Conservation (phyloP, 2,797 vertebrate species). For the Muscicapa striata region DNA sequence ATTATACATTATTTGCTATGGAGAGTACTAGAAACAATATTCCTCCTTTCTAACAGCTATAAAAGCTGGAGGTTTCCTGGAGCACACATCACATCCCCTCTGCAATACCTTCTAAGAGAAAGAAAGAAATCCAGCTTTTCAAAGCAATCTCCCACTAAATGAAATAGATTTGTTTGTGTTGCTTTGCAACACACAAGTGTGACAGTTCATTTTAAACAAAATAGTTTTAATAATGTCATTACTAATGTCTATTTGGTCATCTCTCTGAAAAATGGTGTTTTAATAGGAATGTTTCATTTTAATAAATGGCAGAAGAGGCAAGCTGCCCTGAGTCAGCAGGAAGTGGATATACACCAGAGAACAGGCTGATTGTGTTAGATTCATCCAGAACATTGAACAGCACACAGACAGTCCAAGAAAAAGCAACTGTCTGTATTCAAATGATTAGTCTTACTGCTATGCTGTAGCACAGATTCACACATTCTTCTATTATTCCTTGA, state of each 20-base stretch:
- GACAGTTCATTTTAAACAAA: conserved; percentile 75
- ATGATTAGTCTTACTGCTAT: conserved; percentile 83
- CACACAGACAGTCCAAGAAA: conserved; percentile 75
- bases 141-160: conserved; percentile 61
- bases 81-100: conserved; percentile 66
- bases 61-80: conserved; percentile 71
- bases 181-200: conserved; percentile 57
- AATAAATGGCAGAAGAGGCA: conserved; percentile 83
- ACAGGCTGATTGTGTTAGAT: conserved; percentile 85
- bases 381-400: conserved; percentile 83
- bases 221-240: conserved; percentile 75
- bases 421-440: conserved; percentile 81
- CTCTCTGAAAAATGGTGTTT: conserved; percentile 68
- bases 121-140: conserved; percentile 62
- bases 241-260: conserved; percentile 75
- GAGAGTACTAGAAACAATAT: conserved; percentile 68
- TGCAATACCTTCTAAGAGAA: conserved; percentile 39
- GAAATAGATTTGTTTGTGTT: conserved; percentile 69
- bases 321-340: conserved; percentile 83
- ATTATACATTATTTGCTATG: conserved; percentile 77
- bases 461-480: conserved; percentile 80
- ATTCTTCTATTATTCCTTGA: conserved; percentile 86
- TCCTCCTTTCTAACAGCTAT: conserved; percentile 71
- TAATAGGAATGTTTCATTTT: conserved; percentile 79
- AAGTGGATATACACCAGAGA: conserved; percentile 82